Evolutionary conservation across 2,113 vertebrate genomes (phyloP), one percentile per base, ranked within the genome.

Genomic region (Capra hircus): DNA sequence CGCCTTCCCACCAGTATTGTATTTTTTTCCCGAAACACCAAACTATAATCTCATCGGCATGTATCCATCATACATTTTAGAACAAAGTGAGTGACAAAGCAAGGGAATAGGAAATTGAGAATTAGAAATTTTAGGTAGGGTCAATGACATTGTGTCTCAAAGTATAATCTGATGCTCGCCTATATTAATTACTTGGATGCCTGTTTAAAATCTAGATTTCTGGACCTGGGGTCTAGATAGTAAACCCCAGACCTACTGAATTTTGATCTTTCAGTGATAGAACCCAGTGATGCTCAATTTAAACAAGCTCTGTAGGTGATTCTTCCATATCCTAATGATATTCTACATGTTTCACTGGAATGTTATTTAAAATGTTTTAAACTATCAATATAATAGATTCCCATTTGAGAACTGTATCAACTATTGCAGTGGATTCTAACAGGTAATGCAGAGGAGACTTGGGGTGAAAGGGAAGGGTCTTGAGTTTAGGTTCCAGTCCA

Each of bases 221-320:
- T 94, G 23, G 36, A 50, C 36, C 15, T 23, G n/a, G n/a, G 19
- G n/a, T 71, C n/a, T 71, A 40, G 67, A 71, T 23, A 71, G 67
- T 71, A 40, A 36, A 88, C 21, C 53, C 33, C 57, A 67, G 23
- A 90, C 55, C 88, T 87, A 57, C 21, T 74, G 82, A 93, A 89
- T 74, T 21, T 93, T 19, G 43, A 0, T 77, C 25, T 50, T 60
- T 15, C 4, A 50, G 50, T 40, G 17, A 14, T 33, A 7, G 21
- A 33, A 78, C 15, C 60, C 12, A 92, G 17, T 60, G 91, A 81
- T 77, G 94, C n/a, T 10, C 15, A 90, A 59, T 36, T 93, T 95
- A 93, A 97, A 84, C 2, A 94, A 96, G 52, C n/a, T 91, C n/a
- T 81, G 52, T 84, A 52, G 74, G 53, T 85, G 71, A 94, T 83